phyloP scores from a whole-genome alignment of 2,888 invertebrate genomes.

The Auanema freiburgensis region DNA sequence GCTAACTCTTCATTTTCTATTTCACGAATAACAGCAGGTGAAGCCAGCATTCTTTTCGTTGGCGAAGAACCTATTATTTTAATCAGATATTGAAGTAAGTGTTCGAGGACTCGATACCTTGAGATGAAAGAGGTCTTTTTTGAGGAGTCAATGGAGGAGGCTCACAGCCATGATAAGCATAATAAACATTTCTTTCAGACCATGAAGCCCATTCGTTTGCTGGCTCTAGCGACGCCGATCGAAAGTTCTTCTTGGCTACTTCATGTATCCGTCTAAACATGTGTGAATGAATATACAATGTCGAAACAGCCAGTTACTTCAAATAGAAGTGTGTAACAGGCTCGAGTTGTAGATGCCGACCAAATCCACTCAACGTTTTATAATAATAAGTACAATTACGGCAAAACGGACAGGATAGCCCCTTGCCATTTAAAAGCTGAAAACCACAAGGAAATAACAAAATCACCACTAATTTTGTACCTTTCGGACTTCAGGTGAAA shows the following conservation, averaged over 20 bases:
- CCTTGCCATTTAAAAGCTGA: conserved; percentile 15
- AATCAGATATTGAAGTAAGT: not conserved
- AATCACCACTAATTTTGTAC: not conserved
- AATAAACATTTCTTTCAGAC: conserved; percentile 42
- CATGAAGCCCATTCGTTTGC: conserved; percentile 36
- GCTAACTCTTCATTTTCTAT: too few relatives aligned
- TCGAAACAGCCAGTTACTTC: conserved; percentile 23
- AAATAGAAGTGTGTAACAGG: conserved; percentile 45
- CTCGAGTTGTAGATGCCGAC: conserved; percentile 34
- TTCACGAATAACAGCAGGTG: too few relatives aligned
- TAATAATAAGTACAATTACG: conserved; percentile 50
- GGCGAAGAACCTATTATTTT: conserved; percentile 14
- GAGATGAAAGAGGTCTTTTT: conserved; percentile 1
- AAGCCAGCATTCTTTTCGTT: too few relatives aligned
- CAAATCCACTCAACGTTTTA: conserved; percentile 45
- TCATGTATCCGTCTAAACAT: conserved; percentile 33
- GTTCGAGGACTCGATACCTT: conserved; percentile 8
- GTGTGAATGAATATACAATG: not conserved
- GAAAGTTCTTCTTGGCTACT: conserved; percentile 41
- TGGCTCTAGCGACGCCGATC: conserved; percentile 34
- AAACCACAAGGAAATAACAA: not conserved
- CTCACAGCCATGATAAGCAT: conserved; percentile 43
- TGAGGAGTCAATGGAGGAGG: conserved; percentile 24
- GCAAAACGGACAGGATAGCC: conserved; percentile 51
- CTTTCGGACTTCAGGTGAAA: conserved; percentile 1